Percentiles rank a stretch among this genome's conserved stretches.
Evolutionary conservation across 2,797 vertebrate species (phyloP).

Genomic region (Mycteria americana): DNA sequence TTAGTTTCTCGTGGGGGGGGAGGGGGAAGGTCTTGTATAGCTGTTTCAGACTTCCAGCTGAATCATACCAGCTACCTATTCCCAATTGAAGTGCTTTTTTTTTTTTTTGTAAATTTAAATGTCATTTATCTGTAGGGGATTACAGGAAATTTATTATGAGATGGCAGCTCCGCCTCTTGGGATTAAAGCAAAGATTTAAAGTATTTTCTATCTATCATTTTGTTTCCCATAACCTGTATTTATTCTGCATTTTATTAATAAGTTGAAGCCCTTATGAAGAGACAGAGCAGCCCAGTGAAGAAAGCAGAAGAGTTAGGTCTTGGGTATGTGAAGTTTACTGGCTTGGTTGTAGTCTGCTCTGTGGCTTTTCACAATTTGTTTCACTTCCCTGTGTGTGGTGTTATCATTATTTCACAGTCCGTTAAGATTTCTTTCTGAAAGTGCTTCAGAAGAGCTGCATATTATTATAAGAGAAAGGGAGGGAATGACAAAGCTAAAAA

Average conservation of each 20-base stretch:
- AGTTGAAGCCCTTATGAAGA: background rate
- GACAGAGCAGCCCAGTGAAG: background rate
- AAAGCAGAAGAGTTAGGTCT: background rate
- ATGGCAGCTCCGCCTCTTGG: background rate
- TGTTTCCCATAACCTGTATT: background rate
- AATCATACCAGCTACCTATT: background rate
- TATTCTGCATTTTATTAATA: background rate
- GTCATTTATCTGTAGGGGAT: background rate
- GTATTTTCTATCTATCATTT: background rate
- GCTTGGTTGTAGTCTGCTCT: background rate
- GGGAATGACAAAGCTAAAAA: background rate
- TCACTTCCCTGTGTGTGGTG: background rate
- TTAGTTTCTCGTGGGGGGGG: rapidly evolving
- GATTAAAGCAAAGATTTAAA: background rate
- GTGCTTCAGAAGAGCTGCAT: background rate
- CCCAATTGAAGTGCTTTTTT: background rate
- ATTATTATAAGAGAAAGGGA: background rate
- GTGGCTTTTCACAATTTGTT: background rate
- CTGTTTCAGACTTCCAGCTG: background rate
- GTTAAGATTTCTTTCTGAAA: background rate
- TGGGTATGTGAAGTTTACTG: background rate
- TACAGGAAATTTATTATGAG: background rate
- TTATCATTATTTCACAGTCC: background rate
- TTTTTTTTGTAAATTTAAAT: background rate
- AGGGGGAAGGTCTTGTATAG: background rate